Conservation (phyloP, 2,888 invertebrate genomes). For the Limnephilus marmoratus region DNA sequence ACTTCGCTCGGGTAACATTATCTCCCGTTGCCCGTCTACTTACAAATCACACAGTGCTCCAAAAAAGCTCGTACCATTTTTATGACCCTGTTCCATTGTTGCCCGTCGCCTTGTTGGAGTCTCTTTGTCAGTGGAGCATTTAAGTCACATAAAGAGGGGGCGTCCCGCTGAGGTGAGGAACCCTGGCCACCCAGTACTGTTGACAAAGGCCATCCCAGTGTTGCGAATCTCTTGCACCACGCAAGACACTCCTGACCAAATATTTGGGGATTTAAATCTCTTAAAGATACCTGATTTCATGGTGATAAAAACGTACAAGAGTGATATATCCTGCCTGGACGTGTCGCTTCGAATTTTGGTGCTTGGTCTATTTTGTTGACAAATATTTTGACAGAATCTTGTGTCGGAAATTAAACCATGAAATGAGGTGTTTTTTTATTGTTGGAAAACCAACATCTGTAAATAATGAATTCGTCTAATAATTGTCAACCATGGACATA, state of each 20-base stretch:
- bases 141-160: conserved; percentile 54
- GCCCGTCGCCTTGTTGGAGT: conserved; percentile 30
- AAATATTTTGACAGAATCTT: conserved; percentile 28
- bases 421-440: background rate
- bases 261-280: conserved; percentile 41
- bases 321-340: background rate
- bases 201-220: conserved; percentile 45
- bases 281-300: conserved; percentile 50
- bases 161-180: conserved; percentile 57
- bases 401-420: conserved; percentile 12
- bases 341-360: conserved; percentile 8
- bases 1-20: conserved; percentile 20
- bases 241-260: conserved; percentile 5
- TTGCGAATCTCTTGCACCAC: conserved; percentile 57
- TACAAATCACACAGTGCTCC: conserved; percentile 20
- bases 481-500: too few relatives aligned
- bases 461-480: background rate
- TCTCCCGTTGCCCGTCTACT: background rate
- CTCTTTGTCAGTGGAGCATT: conserved; percentile 52
- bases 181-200: conserved; percentile 61
- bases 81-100: conserved; percentile 45
- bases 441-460: background rate
- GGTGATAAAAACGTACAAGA: conserved; percentile 50
- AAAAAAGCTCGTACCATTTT: conserved; percentile 34
- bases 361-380: background rate